Conservation (phyloP, 1,140 invertebrate genomes). For the Apolygus lucorum region DNA sequence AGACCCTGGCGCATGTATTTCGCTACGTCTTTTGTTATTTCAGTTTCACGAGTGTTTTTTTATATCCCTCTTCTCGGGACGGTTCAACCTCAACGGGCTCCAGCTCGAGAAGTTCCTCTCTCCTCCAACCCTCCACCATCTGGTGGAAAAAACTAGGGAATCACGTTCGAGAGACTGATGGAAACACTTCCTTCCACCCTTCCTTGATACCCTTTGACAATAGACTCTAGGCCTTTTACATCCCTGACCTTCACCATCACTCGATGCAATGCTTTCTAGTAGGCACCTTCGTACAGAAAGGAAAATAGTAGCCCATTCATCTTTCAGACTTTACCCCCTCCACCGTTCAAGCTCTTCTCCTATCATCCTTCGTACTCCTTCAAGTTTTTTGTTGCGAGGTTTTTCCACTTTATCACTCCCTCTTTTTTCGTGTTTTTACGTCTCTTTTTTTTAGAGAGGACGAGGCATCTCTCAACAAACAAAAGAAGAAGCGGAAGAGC, state of each 20-base stretch:
- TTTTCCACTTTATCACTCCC: neutral
- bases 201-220: neutral
- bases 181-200: too few relatives aligned
- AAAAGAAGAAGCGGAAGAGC: neutral
- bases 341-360: too few relatives aligned
- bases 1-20: too few relatives aligned
- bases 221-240: neutral
- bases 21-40: too few relatives aligned
- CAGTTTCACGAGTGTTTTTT: too few relatives aligned
- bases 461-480: neutral
- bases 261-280: neutral
- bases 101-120: too few relatives aligned
- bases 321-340: neutral
- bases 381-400: neutral
- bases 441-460: neutral
- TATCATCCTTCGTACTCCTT: neutral
- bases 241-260: neutral
- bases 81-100: too few relatives aligned
- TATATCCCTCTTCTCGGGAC: too few relatives aligned
- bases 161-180: too few relatives aligned
- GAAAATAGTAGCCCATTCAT: neutral
- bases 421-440: neutral
- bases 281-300: too few relatives aligned
- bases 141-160: too few relatives aligned
- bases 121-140: too few relatives aligned